These are phyloP conservation scores for Pseudocheirus occidentalis DNA, from an alignment of 2,797 vertebrate genomes.

Conservation along the genomic window DNA sequence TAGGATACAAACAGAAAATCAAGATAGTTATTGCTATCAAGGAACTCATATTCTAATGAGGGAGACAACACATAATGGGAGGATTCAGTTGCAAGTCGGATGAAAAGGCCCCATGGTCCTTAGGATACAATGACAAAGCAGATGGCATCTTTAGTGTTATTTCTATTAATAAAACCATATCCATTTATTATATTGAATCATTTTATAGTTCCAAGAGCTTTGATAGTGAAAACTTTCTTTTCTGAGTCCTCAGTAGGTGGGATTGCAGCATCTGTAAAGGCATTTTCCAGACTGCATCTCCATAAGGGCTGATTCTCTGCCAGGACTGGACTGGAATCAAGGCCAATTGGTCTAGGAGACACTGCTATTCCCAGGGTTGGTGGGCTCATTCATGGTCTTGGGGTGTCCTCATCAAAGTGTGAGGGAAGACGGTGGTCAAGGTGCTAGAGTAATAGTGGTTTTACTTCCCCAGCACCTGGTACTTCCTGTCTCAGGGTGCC, in stretches of 20 bases:
- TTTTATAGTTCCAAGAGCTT: background rate
- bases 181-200: background rate
- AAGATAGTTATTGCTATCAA: background rate
- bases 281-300: background rate
- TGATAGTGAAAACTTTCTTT: background rate
- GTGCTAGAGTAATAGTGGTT: background rate
- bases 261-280: background rate
- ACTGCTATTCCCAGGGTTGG: background rate
- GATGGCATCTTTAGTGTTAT: background rate
- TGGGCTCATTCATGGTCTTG: background rate
- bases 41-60: background rate
- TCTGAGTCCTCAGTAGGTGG: background rate
- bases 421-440: background rate
- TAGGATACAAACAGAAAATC: background rate
- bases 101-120: background rate
- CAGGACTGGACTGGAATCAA: background rate
- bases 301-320: background rate
- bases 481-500: background rate
- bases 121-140: background rate
- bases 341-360: background rate
- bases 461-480: background rate
- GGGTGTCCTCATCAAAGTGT: background rate
- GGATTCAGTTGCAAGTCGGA: background rate
- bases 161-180: background rate
- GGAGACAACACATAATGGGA: background rate